Conservation (phyloP, 2,888 invertebrate species). For the Gnatocerus cornutus region DNA sequence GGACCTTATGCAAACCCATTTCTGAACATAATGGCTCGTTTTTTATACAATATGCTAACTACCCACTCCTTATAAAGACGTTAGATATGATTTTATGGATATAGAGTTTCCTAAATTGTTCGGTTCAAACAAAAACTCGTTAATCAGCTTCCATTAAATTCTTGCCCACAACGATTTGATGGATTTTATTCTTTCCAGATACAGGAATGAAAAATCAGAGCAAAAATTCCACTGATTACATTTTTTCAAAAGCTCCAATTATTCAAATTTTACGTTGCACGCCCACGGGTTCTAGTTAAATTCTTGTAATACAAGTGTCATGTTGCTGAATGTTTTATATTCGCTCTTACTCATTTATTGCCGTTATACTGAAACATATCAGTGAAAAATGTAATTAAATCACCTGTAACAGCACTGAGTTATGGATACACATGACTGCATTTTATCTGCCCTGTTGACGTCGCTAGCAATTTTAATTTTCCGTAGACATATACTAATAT, state of each 20-base stretch:
- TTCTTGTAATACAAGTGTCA: constrained; percentile 22
- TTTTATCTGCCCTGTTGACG: constrained; percentile 3
- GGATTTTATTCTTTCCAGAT: background rate
- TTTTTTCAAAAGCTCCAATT: constrained; percentile 16
- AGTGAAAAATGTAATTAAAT: constrained; percentile 33
- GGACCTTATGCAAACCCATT: constrained; percentile 40
- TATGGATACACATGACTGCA: constrained; percentile 15
- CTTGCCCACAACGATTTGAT: background rate
- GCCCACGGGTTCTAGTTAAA: constrained; percentile 17
- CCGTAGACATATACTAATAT: background rate
- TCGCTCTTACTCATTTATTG: constrained; percentile 16
- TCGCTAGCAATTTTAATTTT: background rate
- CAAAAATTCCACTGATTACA: constrained; percentile 19
- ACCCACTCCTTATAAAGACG: constrained; percentile 23
- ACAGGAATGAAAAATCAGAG: background rate
- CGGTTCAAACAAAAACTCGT: constrained; percentile 8
- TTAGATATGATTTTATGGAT: constrained; percentile 34
- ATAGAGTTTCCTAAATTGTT: constrained; percentile 22
- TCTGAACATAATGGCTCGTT: constrained; percentile 37
- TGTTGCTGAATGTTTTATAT: constrained; percentile 21
- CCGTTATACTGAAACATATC: constrained; percentile 17
- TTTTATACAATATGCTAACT: constrained; percentile 41
- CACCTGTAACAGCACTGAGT: constrained; percentile 5
- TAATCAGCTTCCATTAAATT: background rate
- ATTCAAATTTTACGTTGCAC: constrained; percentile 14